Evolutionary conservation across 2,113 vertebrate species (phyloP), one percentile per base, ranked within the genome.

Genomic region (Lota lota): DNA sequence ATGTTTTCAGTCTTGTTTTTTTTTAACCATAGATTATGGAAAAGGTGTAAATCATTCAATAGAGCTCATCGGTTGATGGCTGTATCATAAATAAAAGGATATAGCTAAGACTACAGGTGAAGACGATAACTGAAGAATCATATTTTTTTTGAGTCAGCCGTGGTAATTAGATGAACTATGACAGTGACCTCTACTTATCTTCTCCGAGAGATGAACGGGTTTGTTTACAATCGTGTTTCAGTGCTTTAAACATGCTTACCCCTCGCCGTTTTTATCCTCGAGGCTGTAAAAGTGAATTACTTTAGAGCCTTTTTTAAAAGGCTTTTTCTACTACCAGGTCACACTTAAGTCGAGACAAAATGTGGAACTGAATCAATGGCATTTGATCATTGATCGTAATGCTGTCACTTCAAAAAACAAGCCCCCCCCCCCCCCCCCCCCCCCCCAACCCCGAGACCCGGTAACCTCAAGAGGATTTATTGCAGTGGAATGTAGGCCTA

Each of bases 371-470:
- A 62, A 16, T 66, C 47, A 56, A 28, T 7, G 14, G 22, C 63
- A 62, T 67, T 11, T 62, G 47, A 33, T 36, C 51, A 12, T 64
- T 67, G 17, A 10, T 15, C 18, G 19, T 17, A 53, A 69, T 40
- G 62, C 0, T 0, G 40, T 60, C 71, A 15, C 78, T 64, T 70
- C 67, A 56, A 66, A 28, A 20, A 69, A 75, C 54, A 63, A 54
- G 21, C 63, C 68, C n/a, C n/a, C n/a, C n/a, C n/a, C n/a, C n/a
- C n/a, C 51, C 62, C 36, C 10, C 66, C 78, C 79, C 72, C 67
- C 51, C 11, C 51, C 51, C 8, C 8, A 47, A 47, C 40, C 40
- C 10, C 6, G 10, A 10, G 12, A 47, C 40, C 73, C 40, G 2
- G 40, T 47, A 47, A 47, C 40, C 40, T 47, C 12, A 47, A 47